Evolutionary conservation across 2,888 invertebrate genomes (phyloP).

Genomic region (Tromatobia lineatoria): DNA sequence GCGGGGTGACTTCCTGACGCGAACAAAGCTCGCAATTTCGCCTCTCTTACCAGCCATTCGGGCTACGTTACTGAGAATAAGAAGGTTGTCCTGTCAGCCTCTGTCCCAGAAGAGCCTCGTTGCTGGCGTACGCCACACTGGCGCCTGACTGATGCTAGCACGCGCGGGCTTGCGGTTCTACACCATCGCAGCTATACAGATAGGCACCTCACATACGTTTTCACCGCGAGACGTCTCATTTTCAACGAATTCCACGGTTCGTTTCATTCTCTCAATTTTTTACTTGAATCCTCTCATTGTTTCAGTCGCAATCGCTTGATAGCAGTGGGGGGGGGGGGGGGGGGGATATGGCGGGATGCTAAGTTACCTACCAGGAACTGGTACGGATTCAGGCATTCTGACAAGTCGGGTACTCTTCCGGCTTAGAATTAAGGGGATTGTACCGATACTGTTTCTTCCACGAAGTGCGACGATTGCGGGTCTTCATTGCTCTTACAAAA

Average conservation of each 20-base stretch:
- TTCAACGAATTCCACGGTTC: constrained; percentile 19
- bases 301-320: constrained; percentile 26
- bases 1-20: constrained; percentile 76
- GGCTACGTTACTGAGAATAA: constrained; percentile 76
- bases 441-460: constrained; percentile 61
- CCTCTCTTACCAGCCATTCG: constrained; percentile 75
- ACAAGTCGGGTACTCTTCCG: constrained; percentile 22
- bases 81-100: constrained; percentile 75
- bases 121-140: not conserved
- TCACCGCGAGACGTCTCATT: constrained; percentile 5
- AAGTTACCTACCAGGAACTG: not conserved
- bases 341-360: not conserved
- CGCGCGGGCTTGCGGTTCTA: not conserved
- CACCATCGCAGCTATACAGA: not conserved
- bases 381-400: not conserved
- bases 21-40: constrained; percentile 83
- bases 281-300: not conserved
- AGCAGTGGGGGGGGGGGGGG: not conserved
- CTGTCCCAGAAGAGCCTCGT: constrained; percentile 43
- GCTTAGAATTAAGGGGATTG: constrained; percentile 30
- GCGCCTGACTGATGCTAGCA: constrained; percentile 6
- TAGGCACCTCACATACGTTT: constrained; percentile 5
- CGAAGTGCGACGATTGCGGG: constrained; percentile 73
- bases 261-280: constrained; percentile 14
- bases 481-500: no score